These are phyloP conservation scores for Monodelphis domestica DNA, from an alignment of 2,797 vertebrate genomes.

Conservation along the genomic window DNA sequence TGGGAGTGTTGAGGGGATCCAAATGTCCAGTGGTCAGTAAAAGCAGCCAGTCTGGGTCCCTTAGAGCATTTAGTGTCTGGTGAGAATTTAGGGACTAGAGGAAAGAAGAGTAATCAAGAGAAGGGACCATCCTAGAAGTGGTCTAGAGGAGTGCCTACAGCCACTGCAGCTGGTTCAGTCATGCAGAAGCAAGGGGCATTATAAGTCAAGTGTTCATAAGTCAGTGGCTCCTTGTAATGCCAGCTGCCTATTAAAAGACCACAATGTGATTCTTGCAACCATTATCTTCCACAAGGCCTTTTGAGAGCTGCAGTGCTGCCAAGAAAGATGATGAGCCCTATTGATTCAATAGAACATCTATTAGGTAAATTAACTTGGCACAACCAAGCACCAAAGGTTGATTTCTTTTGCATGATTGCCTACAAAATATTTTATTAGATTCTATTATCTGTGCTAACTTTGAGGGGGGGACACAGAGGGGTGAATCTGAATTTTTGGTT, in stretches of 20 bases:
- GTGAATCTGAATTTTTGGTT: neutral
- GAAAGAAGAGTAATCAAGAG: neutral
- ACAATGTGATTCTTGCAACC: neutral
- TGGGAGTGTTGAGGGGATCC: neutral
- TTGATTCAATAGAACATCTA: slow-evolving; percentile 30
- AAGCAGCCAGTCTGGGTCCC: neutral
- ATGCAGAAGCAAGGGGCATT: neutral
- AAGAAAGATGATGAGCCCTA: neutral
- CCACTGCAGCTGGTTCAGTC: neutral
- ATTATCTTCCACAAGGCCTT: slow-evolving; percentile 7
- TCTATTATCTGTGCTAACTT: neutral
- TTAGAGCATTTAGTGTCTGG: neutral
- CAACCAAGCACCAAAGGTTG: slow-evolving; percentile 8
- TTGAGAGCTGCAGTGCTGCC: slow-evolving; percentile 2
- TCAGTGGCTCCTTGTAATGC: neutral
- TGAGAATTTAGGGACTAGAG: neutral
- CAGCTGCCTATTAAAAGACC: neutral
- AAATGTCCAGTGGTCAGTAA: neutral
- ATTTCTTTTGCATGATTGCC: neutral
- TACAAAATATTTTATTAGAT: neutral
- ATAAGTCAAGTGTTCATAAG: neutral
- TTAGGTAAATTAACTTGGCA: slow-evolving; percentile 36
- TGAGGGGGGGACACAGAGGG: neutral
- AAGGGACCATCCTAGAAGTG: neutral
- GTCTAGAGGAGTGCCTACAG: neutral